phyloP scores from a whole-genome alignment of 2,797 vertebrate genomes.

The Phaenicophaeus curvirostris region DNA sequence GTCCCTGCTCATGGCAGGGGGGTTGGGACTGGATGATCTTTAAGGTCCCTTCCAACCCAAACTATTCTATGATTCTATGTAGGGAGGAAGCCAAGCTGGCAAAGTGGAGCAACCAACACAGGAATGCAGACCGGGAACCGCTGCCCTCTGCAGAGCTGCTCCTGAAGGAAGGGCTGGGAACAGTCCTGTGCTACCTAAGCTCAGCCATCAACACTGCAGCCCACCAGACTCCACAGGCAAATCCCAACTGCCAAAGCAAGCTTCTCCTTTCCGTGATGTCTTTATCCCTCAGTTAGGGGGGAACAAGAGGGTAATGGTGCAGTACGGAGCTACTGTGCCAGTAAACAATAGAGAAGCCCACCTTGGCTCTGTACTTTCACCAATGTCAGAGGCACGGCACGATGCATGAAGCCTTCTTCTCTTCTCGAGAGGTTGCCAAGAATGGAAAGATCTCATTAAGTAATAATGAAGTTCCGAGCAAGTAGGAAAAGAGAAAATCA shows the following conservation, averaged over 20 bases:
- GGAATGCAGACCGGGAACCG: accelerated
- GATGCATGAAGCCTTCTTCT: background rate
- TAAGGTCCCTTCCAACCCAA: too few relatives aligned
- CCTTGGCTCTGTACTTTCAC: background rate
- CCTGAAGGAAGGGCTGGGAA: background rate
- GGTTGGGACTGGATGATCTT: too few relatives aligned
- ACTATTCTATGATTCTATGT: too few relatives aligned
- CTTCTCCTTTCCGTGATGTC: background rate
- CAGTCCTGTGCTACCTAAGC: background rate
- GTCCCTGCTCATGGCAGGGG: too few relatives aligned
- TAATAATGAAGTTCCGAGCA: background rate
- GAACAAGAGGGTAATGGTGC: background rate
- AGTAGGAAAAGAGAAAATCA: background rate
- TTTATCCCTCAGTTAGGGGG: accelerated
- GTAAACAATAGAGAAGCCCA: background rate
- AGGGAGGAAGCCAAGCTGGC: background rate
- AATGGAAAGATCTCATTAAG: conserved; percentile 28
- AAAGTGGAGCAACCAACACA: background rate
- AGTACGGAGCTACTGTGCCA: background rate
- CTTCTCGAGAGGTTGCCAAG: background rate
- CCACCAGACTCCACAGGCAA: background rate
- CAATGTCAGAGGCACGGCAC: background rate
- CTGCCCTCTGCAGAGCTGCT: background rate
- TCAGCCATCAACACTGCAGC: background rate
- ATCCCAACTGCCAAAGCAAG: accelerated